Evolutionary conservation across 1,140 invertebrate genomes (phyloP), one percentile per base, ranked within the genome.

Genomic region (Patella vulgata): DNA sequence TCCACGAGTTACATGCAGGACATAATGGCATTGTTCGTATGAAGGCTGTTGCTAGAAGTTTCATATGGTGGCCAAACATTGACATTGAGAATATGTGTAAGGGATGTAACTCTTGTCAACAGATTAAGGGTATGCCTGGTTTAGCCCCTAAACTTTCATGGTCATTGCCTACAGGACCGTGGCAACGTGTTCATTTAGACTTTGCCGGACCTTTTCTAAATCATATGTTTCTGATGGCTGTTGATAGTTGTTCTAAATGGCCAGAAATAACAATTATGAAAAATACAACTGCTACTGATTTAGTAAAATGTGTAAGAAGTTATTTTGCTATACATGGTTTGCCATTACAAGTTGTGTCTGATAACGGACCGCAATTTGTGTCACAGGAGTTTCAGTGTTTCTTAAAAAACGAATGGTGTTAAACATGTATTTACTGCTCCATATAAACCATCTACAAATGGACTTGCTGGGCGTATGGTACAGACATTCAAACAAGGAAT

Each of bases 111-210:
- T 30, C 14, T 17, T 83, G 81, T 54, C 63, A 69, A 21, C 9
- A 25, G 5, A 9, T 39, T 3, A 36, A 23, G n/a, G 27, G 47
- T 1, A 72, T 66, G 50, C 62, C 66, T 21, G 12, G 12, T 44
- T 63, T 51, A 61, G 63, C 42, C 8, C 60, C 62, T 19, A 19
- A 67, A 21, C 33, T 63, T 47, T 58, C 64, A 1, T 86, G 83
- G 85, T 52, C 63, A 9, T 59, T 68, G 54, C 64, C 82, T n/a
- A 67, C 59, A 14, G 68, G 55, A 50, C 82, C 80, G 0, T 86
- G 82, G 80, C 66, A 80, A 30, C 57, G 85, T 48, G 46, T 87
- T 0, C 85, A 88, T 63, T 71, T 84, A 0, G 87, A 87, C 67
- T 87, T 85, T 66, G 80, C 82, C 3, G 84, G 85, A n/a, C 83